Conservation (phyloP, 2,113 vertebrate genomes). For the Phalacrocorax aristotelis region DNA sequence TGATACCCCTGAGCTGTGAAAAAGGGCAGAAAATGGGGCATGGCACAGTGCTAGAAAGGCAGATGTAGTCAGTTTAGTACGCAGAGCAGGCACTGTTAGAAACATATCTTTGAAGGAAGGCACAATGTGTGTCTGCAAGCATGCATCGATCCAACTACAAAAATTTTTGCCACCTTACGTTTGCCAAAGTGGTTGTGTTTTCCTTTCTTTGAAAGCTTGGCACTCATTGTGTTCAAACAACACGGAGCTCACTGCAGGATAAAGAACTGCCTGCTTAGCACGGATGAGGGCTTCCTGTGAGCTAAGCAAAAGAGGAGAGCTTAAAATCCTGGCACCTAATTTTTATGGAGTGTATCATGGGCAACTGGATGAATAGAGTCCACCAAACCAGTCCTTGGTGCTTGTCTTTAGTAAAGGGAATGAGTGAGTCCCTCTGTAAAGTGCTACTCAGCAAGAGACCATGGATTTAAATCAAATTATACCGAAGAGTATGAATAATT, state of each 20-base stretch:
- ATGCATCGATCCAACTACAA: not conserved
- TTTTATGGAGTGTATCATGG: not conserved
- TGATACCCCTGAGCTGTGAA: not conserved
- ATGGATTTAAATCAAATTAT: not conserved
- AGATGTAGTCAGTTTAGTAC: not conserved
- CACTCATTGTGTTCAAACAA: not conserved
- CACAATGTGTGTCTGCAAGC: not conserved
- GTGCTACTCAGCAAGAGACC: not conserved
- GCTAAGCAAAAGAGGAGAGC: not conserved
- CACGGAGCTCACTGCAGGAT: not conserved
- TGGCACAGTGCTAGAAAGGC: not conserved
- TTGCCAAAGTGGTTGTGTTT: constrained; percentile 38
- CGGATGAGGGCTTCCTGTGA: not conserved
- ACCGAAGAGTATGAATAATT: not conserved
- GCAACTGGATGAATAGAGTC: not conserved
- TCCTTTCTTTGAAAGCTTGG: constrained; percentile 40
- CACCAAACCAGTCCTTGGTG: not conserved
- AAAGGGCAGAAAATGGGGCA: not conserved
- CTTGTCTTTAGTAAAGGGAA: not conserved
- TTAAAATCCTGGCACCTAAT: not conserved
- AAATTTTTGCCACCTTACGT: not conserved
- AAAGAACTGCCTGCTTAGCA: constrained; percentile 6
- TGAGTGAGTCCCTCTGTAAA: not conserved
- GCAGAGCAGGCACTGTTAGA: not conserved
- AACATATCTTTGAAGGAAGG: not conserved